Evolutionary conservation across 2,797 vertebrate genomes (phyloP).

Genomic region (Etheostoma nigrum): DNA sequence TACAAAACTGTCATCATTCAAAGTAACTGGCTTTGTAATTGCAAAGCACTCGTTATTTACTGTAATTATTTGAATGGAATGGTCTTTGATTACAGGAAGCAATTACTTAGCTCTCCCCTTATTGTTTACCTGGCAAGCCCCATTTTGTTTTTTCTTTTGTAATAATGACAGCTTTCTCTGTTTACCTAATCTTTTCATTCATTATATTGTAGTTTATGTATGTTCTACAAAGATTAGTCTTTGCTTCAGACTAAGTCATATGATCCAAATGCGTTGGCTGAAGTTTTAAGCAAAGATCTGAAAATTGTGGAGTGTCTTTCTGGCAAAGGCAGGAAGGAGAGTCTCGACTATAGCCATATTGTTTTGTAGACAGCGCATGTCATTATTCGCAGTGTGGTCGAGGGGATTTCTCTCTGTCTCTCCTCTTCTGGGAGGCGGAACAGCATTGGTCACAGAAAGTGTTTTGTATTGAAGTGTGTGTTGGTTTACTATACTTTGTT

Average conservation of each 20-base stretch:
- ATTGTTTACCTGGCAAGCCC: slow-evolving; percentile 67
- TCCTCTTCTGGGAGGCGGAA: slow-evolving; percentile 59
- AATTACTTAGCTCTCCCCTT: slow-evolving; percentile 71
- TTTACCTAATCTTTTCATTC: slow-evolving; percentile 33
- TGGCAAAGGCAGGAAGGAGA: slow-evolving; percentile 67
- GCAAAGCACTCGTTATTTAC: slow-evolving; percentile 70
- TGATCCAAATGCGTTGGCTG: slow-evolving; percentile 29
- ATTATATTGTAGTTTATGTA: not conserved
- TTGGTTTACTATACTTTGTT: slow-evolving; percentile 62
- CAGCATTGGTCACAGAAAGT: slow-evolving; percentile 71
- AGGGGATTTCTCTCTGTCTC: slow-evolving; percentile 70
- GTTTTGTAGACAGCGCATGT: slow-evolving; percentile 75
- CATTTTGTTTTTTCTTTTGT: slow-evolving; percentile 27
- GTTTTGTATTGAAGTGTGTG: slow-evolving; percentile 67
- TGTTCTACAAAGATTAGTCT: slow-evolving; percentile 25
- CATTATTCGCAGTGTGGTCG: slow-evolving; percentile 69
- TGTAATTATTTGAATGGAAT: slow-evolving; percentile 76
- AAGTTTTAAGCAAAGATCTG: slow-evolving; percentile 53
- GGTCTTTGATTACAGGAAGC: slow-evolving; percentile 77
- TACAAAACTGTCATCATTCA: slow-evolving; percentile 72
- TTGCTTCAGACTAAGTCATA: not conserved
- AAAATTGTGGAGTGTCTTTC: slow-evolving; percentile 52
- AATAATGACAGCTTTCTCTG: slow-evolving; percentile 40
- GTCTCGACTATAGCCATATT: slow-evolving; percentile 76
- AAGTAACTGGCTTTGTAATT: slow-evolving; percentile 64